Conservation (phyloP, 2,113 vertebrate species). For the Cyprinus carpio region DNA sequence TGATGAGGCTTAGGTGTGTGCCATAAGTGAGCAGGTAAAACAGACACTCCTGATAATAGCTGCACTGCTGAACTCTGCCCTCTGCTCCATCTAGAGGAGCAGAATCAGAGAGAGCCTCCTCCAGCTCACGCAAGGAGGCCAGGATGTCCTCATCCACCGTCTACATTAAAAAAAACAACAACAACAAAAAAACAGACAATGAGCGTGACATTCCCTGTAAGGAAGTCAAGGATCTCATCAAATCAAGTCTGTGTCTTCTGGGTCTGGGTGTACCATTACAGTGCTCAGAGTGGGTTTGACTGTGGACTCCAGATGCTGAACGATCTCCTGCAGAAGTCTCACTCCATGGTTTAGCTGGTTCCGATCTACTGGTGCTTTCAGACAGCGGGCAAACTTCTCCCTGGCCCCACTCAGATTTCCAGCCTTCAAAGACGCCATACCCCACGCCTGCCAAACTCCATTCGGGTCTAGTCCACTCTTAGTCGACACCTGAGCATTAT, state of each 20-base stretch:
- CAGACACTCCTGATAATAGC: constrained; percentile 88
- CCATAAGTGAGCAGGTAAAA: constrained; percentile 90
- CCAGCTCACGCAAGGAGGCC: constrained; percentile 86
- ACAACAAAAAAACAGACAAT: constrained; percentile 18
- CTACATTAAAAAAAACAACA: constrained; percentile 55
- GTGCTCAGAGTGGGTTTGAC: constrained; percentile 73
- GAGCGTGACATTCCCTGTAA: not conserved
- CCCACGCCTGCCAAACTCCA: constrained; percentile 97
- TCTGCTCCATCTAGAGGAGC: constrained; percentile 78
- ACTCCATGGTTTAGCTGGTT: constrained; percentile 87
- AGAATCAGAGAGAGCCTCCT: constrained; percentile 79
- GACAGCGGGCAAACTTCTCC: constrained; percentile 90
- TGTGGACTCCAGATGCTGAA: constrained; percentile 88
- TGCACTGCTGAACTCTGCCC: constrained; percentile 74
- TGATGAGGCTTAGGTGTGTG: constrained; percentile 88
- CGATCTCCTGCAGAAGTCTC: constrained; percentile 85
- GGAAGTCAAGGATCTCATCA: not conserved
- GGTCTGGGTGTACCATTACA: constrained; percentile 67
- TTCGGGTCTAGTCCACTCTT: constrained; percentile 91
- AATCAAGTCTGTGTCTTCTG: not conserved
- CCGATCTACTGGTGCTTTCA: constrained; percentile 90
- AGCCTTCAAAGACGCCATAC: constrained; percentile 91
- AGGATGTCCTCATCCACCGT: constrained; percentile 85
- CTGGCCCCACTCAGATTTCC: constrained; percentile 84
- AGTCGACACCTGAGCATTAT: constrained; percentile 85